Conservation (phyloP, 2,888 invertebrate genomes). For the Agrochola macilenta region DNA sequence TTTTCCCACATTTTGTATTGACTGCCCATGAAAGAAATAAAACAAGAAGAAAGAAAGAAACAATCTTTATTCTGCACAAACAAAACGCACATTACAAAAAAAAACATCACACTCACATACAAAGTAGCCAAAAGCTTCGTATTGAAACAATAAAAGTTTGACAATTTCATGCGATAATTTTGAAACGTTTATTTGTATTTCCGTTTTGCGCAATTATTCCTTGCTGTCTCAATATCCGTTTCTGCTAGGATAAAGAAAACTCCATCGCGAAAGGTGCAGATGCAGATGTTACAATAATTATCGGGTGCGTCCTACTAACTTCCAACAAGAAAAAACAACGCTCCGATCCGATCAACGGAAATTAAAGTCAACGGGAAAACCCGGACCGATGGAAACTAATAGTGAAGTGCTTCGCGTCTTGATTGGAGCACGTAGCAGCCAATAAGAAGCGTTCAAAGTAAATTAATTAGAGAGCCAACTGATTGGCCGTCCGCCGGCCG, state of each 20-base stretch:
- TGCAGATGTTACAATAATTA: conserved; percentile 27
- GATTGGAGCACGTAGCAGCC: conserved; percentile 66
- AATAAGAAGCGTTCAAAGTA: conserved; percentile 64
- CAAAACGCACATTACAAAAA: too few species aligned
- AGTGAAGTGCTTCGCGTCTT: conserved; percentile 53
- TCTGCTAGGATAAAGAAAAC: background rate
- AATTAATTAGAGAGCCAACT: conserved; percentile 62
- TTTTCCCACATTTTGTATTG: background rate
- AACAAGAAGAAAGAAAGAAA: too few species aligned
- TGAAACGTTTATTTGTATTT: background rate
- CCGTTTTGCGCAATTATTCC: background rate
- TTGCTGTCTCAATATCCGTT: background rate
- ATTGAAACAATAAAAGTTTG: too few species aligned
- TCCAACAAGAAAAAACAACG: conserved; percentile 30
- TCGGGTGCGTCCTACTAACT: background rate
- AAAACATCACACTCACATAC: too few species aligned
- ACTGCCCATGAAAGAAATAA: too few species aligned
- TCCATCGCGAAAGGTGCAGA: conserved; percentile 3
- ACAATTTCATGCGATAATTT: background rate
- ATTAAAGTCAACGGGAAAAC: conserved; percentile 59
- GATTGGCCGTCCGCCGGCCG: conserved; percentile 58
- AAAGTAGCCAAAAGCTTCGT: too few species aligned
- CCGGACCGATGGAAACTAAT: conserved; percentile 46
- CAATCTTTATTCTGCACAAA: too few species aligned
- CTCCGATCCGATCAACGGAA: conserved; percentile 54